Evolutionary conservation across 2,888 invertebrate species (phyloP), one percentile per base, ranked within the genome.

Genomic region (Lepeophtheirus nordmannii): DNA sequence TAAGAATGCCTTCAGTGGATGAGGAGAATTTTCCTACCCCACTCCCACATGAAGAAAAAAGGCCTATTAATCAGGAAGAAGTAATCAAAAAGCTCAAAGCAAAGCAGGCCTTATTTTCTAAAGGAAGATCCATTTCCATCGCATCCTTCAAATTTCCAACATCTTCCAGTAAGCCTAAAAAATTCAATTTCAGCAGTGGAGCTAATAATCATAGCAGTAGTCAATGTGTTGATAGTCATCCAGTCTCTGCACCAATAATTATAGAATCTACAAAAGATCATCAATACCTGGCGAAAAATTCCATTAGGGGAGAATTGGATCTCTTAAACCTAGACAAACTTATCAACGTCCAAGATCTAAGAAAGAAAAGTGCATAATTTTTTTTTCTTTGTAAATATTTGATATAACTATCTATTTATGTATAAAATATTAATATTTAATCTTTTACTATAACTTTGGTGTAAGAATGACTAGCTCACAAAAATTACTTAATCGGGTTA

Each of bases 81-180:
- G 23, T n/a, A n/a, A 46, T 46, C 53, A 62, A 41, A 41, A n/a
- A 40, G 11, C 62, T 62, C 62, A 62, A 64, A 30, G 64, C 65
- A n/a, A 65, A 65, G 23, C 22, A 57, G 56, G 65, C 58, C n/a
- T 10, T 65, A n/a, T 65, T 65, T 23, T 53, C 56, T 10, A 65
- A 65, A 17, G 58, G 65, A n/a, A 58, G 65, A 14, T 37, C 37
- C 22, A 23, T 65, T 11, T 65, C 65, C 10, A 23, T 65, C n/a
- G 65, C 65, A 53, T 65, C 65, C 14, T 65, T 65, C 23, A n/a
- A 57, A 12, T 20, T 38, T 17, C 40, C 62, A 1, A 22, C 20
- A 17, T 46, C 53, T 37, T 20, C 39, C 39, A 59, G 37, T 12
- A 38, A 17, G 10, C 60, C 60, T n/a, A 59, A 30, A 30, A 23